Percentiles rank a stretch among this genome's conserved stretches.
Evolutionary conservation across 2,888 invertebrate species (phyloP).

Genomic region (Trypoxylon attenuatum): DNA sequence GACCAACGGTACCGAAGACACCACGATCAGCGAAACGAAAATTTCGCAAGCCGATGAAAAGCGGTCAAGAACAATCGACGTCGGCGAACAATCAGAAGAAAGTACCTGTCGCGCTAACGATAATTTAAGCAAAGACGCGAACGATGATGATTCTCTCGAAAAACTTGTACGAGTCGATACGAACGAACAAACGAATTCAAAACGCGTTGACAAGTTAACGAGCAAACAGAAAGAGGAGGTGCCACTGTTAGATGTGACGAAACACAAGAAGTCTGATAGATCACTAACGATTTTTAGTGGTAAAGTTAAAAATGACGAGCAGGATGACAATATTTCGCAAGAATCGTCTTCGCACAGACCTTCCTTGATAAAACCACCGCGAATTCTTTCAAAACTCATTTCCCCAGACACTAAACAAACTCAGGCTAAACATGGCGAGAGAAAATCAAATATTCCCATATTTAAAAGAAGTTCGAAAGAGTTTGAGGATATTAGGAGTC

Average conservation of each 20-base stretch:
- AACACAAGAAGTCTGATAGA: constrained; percentile 46
- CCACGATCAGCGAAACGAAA: constrained; percentile 12
- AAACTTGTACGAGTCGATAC: constrained; percentile 23
- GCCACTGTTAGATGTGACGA: constrained; percentile 35
- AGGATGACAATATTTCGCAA: constrained; percentile 29
- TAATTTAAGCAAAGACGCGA: constrained; percentile 10
- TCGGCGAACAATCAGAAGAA: constrained; percentile 10
- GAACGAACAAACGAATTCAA: constrained; percentile 47
- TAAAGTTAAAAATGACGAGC: constrained; percentile 41
- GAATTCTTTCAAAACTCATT: constrained; percentile 56
- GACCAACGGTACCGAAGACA: constrained; percentile 3
- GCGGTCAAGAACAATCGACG: not conserved
- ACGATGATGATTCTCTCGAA: too few relatives aligned
- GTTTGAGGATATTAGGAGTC: constrained; percentile 70
- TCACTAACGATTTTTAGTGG: constrained; percentile 16
- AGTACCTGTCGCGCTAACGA: constrained; percentile 17
- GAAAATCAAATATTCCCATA: constrained; percentile 70
- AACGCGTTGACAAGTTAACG: constrained; percentile 31
- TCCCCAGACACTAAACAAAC: constrained; percentile 41
- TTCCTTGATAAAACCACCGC: constrained; percentile 65
- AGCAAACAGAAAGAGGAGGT: constrained; percentile 40
- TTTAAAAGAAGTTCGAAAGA: constrained; percentile 68
- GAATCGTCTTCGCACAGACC: constrained; percentile 47
- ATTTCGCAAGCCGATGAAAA: constrained; percentile 14
- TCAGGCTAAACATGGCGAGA: constrained; percentile 61